A percentile compares a stretch with the other conserved stretches of the same genome.
Evolutionary conservation across 2,888 invertebrate species (phyloP).

Genomic region (Apamea monoglypha): DNA sequence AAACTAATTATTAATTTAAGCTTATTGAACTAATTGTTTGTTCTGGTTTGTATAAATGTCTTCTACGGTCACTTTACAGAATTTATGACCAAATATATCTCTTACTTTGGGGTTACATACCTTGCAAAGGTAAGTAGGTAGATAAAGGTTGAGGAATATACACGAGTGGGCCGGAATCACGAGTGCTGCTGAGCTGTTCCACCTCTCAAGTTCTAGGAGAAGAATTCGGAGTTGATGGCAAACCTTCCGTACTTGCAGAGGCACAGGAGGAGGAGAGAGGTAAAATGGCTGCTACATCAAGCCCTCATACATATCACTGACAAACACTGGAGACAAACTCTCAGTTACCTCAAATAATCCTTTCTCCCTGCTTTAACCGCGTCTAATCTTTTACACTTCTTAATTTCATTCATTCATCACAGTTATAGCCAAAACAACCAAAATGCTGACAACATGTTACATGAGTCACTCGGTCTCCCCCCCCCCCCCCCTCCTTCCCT

Average conservation of each 20-base stretch:
- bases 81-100: neutral
- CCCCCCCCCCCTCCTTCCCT: conserved; percentile 21
- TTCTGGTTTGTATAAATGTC: neutral
- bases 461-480: conserved; percentile 20
- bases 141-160: neutral
- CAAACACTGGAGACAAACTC: neutral
- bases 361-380: neutral
- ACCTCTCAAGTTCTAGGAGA: neutral
- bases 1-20: neutral
- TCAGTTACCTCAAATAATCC: neutral
- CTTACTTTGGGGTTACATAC: neutral
- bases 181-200: neutral
- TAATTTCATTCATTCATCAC: neutral
- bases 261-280: neutral
- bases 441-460: neutral
- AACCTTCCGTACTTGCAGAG: neutral
- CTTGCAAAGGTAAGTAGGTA: neutral
- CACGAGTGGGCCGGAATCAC: neutral
- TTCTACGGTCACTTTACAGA: neutral
- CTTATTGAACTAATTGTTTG: neutral
- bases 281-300: neutral
- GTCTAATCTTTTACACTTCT: too few relatives aligned
- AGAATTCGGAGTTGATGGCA: neutral
- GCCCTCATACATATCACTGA: neutral
- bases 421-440: neutral